Evolutionary conservation across 2,888 invertebrate genomes (phyloP).

Genomic region (Limnephilus auricula): DNA sequence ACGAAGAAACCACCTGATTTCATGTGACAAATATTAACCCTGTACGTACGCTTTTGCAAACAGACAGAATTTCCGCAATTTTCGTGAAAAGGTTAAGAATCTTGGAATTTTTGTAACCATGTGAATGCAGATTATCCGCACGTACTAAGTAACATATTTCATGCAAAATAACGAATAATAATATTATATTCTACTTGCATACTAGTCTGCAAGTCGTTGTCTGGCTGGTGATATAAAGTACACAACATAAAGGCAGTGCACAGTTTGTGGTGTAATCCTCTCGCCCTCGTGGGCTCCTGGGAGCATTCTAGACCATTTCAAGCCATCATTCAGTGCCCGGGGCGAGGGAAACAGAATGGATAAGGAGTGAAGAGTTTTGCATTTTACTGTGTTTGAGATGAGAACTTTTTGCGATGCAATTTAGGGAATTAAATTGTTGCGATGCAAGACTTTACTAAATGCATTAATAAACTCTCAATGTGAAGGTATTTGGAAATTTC

Average conservation of each 20-base stretch:
- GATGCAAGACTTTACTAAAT: background rate
- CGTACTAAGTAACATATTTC: background rate
- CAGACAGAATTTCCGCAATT: background rate
- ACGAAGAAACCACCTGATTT: too few species aligned
- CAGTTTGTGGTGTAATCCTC: background rate
- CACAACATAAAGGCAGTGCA: background rate
- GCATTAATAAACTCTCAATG: background rate
- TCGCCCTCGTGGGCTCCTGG: background rate
- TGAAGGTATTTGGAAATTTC: too few species aligned
- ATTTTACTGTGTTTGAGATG: background rate
- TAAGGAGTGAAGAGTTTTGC: background rate
- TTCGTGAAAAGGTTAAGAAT: background rate
- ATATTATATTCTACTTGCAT: background rate
- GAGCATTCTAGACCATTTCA: background rate
- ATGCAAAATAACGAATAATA: background rate
- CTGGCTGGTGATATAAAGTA: background rate
- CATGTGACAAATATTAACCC: too few species aligned
- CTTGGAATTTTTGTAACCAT: background rate
- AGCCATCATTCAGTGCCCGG: background rate
- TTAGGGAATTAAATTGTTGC: background rate
- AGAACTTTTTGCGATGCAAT: background rate
- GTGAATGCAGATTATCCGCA: background rate
- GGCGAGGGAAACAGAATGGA: background rate
- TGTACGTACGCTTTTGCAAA: too few species aligned
- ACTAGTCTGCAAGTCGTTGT: background rate